Evolutionary conservation across 2,797 vertebrate genomes (phyloP).

Genomic region (Pseudomugil tenellus): DNA sequence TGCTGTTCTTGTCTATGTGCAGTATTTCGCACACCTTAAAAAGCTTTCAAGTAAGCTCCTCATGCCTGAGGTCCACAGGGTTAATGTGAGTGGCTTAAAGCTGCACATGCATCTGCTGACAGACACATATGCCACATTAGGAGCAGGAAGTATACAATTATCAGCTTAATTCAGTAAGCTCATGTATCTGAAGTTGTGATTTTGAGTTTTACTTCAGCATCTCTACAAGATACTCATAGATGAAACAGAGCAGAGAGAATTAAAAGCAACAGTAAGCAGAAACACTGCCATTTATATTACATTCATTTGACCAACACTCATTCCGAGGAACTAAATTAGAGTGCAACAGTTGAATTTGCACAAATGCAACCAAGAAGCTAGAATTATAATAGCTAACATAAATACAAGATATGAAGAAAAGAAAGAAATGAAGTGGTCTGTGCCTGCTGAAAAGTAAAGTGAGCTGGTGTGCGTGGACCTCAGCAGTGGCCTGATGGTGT

Average conservation of each 20-base stretch:
- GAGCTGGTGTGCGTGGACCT: constrained; percentile 34
- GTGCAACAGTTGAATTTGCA: constrained; percentile 42
- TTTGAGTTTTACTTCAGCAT: constrained; percentile 31
- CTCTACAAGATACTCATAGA: constrained; percentile 11
- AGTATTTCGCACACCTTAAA: constrained; percentile 55
- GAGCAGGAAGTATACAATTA: constrained; percentile 43
- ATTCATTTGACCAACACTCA: constrained; percentile 57
- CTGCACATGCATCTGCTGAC: constrained; percentile 35
- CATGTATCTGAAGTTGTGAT: constrained; percentile 19
- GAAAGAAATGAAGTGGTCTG: constrained; percentile 13
- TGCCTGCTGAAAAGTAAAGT: constrained; percentile 37
- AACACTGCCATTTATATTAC: constrained; percentile 61
- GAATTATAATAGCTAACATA: constrained; percentile 39
- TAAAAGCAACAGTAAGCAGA: constrained; percentile 33
- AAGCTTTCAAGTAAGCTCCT: constrained; percentile 27
- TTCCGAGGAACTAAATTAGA: constrained; percentile 52
- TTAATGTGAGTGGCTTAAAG: constrained; percentile 56
- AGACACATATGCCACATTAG: constrained; percentile 19
- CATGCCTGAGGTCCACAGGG: constrained; percentile 40
- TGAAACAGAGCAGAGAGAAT: constrained; percentile 29
- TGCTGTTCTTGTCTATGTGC: constrained; percentile 11
- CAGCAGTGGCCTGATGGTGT: constrained; percentile 34
- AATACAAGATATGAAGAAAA: constrained; percentile 17
- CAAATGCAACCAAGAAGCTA: constrained; percentile 24
- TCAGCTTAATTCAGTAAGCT: constrained; percentile 17